Percentiles rank a stretch among this genome's conserved stretches.
Evolutionary conservation across 2,888 invertebrate genomes (phyloP).

Genomic region (Pristionchus arcanus): DNA sequence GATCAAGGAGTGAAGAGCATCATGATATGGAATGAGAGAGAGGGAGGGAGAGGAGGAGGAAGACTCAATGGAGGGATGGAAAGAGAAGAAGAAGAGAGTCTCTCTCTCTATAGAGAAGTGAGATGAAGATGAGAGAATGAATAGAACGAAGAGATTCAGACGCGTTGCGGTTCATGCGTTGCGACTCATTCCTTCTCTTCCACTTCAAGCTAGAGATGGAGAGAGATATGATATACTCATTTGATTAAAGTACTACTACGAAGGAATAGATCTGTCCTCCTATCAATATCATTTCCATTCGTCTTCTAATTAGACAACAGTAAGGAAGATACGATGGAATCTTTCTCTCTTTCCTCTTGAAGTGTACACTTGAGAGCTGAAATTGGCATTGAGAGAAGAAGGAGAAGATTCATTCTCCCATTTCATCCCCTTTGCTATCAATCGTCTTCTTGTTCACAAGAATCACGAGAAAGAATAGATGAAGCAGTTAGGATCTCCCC

Average conservation of each 20-base stretch:
- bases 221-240: constrained; percentile 4
- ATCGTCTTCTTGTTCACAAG: constrained; percentile 30
- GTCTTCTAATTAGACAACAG: too few relatives aligned
- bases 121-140: not conserved
- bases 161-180: constrained; percentile 30
- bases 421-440: not conserved
- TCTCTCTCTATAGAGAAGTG: not conserved
- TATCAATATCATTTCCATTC: not conserved
- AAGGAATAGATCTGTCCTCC: not conserved
- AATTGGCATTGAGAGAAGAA: not conserved
- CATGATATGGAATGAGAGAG: not conserved
- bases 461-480: not conserved
- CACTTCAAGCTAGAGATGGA: not conserved
- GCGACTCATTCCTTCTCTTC: not conserved
- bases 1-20: not conserved
- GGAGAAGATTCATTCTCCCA: not conserved
- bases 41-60: too few relatives aligned
- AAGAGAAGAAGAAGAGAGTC: not conserved
- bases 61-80: not conserved
- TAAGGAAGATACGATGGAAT: not conserved
- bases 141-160: not conserved
- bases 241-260: not conserved
- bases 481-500: too few relatives aligned
- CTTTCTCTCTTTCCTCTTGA: not conserved
- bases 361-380: not conserved